A percentile compares a stretch with the other conserved stretches of the same genome.
phyloP scores from a whole-genome alignment of 2,113 vertebrate genomes.

The Hydropotes inermis region DNA sequence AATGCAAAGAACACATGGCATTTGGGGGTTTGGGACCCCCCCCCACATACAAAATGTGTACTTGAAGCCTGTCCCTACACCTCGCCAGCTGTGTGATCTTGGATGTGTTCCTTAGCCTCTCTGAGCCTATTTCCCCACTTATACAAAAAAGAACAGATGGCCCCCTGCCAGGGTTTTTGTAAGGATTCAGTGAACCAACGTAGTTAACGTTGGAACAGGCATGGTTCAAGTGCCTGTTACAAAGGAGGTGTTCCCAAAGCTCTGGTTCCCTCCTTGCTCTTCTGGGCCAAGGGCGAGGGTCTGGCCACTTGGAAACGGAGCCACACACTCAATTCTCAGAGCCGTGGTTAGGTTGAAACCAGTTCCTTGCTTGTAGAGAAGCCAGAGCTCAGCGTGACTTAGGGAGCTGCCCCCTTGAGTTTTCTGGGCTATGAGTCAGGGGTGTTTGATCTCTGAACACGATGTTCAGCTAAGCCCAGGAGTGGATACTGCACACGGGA shows the following conservation, averaged over 20 bases:
- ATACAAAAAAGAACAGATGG: background rate
- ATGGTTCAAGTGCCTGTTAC: background rate
- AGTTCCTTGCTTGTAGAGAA: background rate
- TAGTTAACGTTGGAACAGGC: background rate
- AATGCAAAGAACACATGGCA: background rate
- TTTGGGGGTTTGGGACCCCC: background rate
- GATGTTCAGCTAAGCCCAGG: background rate
- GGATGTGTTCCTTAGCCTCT: background rate
- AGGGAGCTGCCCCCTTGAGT: background rate
- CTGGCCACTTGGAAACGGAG: background rate
- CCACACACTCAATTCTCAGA: background rate
- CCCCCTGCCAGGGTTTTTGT: background rate
- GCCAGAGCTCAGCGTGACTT: background rate
- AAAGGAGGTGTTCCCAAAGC: background rate
- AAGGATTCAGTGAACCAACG: background rate
- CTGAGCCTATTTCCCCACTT: background rate
- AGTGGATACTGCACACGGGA: fast-evolving
- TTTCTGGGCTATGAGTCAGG: background rate
- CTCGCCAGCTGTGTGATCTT: background rate
- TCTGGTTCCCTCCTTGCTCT: background rate
- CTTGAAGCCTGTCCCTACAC: background rate
- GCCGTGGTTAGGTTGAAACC: background rate
- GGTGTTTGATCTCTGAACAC: background rate
- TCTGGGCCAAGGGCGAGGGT: background rate
- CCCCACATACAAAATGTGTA: background rate